Evolutionary conservation across 2,797 vertebrate genomes (phyloP), one percentile per base, ranked within the genome.

Genomic region (Malurus leucopterus): DNA sequence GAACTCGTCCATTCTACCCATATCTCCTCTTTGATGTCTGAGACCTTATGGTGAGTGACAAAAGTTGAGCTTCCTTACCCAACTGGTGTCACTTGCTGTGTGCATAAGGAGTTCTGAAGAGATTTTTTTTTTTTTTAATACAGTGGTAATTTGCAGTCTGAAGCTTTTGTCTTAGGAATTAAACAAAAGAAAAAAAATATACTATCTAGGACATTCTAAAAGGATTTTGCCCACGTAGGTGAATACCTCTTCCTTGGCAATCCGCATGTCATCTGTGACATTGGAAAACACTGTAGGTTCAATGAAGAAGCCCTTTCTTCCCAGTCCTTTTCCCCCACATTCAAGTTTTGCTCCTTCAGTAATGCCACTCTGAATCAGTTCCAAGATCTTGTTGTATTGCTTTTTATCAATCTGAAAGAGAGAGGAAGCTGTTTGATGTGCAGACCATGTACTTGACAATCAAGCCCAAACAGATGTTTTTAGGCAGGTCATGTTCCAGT

Each of bases 211-310:
- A 44, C 34, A 63, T 63, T 78, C 32, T 44, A 22, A 70, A 78
- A 54, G 58, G 30, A 40, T 59, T 22, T 57, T 84, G 49, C 27
- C n/a, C 17, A 0, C 36, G 21, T 13, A 16, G 36, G 44, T 53
- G 61, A 61, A 49, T 98, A 99, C 99, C 98, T 99, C 99, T 93
- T 99, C 99, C 96, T 98, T 99, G 92, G 99, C 99, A 61, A 99
- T 99, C 92, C 98, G 96, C 99, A 99, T 99, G 96, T 99, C 98
- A 29, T 99, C 99, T 11, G 97, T 98, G 75, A 99, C 99, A 5
- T 98, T 98, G 90, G 99, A 99, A 94, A 99, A 99, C 92, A 99
- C 98, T 0, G 99, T 99, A 43, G 99, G 99, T 91, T 99, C 99
- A 36, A 99, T 98, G 97, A 98, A 99, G 96, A 99, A 99, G 43